phyloP scores from a whole-genome alignment of 2,113 vertebrate species.

The Charadrius vociferus region DNA sequence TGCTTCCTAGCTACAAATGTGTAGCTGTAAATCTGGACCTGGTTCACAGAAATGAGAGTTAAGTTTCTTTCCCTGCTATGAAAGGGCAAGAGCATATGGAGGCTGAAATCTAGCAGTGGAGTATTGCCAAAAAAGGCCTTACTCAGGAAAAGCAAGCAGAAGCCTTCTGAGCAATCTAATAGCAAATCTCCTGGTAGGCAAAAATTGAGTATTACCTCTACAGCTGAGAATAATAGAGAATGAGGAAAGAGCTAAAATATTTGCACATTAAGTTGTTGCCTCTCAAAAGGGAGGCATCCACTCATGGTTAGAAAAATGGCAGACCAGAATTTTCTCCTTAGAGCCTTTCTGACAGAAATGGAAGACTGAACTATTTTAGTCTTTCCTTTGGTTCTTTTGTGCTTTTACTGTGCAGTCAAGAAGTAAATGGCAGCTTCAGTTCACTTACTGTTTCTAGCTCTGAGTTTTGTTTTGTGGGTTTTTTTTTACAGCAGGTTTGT shows the following conservation, averaged over 20 bases:
- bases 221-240: background rate
- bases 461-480: background rate
- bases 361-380: background rate
- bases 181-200: background rate
- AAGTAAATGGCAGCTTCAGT: background rate
- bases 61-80: background rate
- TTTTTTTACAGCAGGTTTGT: background rate
- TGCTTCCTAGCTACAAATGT: background rate
- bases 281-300: background rate
- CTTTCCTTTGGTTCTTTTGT: background rate
- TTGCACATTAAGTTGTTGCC: background rate
- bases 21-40: background rate
- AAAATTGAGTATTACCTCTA: background rate
- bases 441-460: background rate
- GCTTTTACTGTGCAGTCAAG: background rate
- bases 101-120: background rate
- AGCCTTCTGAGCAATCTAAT: background rate
- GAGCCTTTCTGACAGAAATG: background rate
- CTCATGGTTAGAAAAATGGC: background rate
- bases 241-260: background rate
- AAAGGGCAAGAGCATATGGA: background rate
- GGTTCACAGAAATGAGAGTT: background rate
- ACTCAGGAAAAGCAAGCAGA: background rate
- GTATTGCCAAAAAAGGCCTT: background rate
- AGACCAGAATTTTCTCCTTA: background rate